Evolutionary conservation across 2,888 invertebrate species (phyloP).

Genomic region (Aphodius granarius): DNA sequence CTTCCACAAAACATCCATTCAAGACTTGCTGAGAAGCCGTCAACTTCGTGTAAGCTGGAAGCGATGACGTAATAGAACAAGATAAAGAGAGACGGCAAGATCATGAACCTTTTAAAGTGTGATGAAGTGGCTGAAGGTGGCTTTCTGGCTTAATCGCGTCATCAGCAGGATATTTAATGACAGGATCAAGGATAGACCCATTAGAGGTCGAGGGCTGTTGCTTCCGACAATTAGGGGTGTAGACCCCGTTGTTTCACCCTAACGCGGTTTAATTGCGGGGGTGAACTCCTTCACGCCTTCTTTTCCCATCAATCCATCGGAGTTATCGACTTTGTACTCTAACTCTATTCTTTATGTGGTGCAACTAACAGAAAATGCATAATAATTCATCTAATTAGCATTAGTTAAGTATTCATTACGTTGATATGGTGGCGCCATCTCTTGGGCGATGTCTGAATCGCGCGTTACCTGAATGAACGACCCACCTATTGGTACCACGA

Average conservation of each 20-base stretch:
- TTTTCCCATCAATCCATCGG: neutral
- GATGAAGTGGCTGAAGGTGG: neutral
- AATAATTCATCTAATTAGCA: neutral
- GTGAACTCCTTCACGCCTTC: constrained; percentile 9
- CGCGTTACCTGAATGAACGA: neutral
- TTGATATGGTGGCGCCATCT: neutral
- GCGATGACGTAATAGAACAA: neutral
- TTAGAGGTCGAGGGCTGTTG: constrained; percentile 48
- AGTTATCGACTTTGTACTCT: neutral
- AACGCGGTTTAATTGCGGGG: constrained; percentile 39
- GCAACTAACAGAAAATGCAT: too few species aligned
- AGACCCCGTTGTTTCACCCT: constrained; percentile 45
- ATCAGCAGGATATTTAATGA: constrained; percentile 47
- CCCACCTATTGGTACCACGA: neutral
- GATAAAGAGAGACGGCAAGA: neutral
- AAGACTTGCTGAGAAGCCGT: neutral
- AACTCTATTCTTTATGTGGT: constrained; percentile 3
- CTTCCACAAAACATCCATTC: neutral
- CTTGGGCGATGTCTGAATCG: neutral
- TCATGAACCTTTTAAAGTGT: neutral
- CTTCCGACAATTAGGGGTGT: constrained; percentile 48
- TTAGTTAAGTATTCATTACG: neutral
- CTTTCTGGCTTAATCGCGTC: constrained; percentile 27
- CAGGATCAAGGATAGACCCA: constrained; percentile 50
- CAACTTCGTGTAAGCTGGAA: neutral